Conservation (phyloP, 2,113 vertebrate genomes). For the Chamaetylas fuelleborni region DNA sequence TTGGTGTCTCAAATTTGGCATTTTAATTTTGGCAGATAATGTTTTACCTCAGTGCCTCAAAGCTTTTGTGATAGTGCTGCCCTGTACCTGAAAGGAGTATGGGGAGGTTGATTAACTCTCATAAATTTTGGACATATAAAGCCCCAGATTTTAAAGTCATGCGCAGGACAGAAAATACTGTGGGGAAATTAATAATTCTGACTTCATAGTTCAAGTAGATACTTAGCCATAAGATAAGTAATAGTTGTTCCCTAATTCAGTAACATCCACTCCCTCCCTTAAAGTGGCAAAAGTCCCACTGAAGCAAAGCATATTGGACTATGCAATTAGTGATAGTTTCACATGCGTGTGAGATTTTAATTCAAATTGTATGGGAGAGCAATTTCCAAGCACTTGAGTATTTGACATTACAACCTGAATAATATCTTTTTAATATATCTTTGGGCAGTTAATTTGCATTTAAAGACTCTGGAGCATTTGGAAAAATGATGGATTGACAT, state of each 20-base stretch:
- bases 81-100: neutral
- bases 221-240: neutral
- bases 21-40: neutral
- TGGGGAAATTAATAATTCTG: neutral
- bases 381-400: neutral
- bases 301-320: neutral
- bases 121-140: neutral
- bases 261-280: neutral
- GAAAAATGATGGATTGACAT: neutral
- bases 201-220: neutral
- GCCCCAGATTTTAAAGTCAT: neutral
- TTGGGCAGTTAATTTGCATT: constrained; percentile 20
- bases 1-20: neutral
- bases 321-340: neutral
- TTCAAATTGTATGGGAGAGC: neutral
- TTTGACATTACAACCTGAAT: constrained; percentile 30
- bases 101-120: neutral
- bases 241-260: neutral
- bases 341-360: neutral
- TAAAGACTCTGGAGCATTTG: constrained; percentile 27
- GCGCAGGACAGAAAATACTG: neutral
- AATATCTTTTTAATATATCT: constrained; percentile 10
- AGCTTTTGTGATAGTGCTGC: neutral
- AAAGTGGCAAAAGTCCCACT: neutral
- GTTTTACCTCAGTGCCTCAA: neutral